These are phyloP conservation scores for Carassius carassius DNA, from an alignment of 2,113 vertebrate genomes.

Conservation along the genomic window DNA sequence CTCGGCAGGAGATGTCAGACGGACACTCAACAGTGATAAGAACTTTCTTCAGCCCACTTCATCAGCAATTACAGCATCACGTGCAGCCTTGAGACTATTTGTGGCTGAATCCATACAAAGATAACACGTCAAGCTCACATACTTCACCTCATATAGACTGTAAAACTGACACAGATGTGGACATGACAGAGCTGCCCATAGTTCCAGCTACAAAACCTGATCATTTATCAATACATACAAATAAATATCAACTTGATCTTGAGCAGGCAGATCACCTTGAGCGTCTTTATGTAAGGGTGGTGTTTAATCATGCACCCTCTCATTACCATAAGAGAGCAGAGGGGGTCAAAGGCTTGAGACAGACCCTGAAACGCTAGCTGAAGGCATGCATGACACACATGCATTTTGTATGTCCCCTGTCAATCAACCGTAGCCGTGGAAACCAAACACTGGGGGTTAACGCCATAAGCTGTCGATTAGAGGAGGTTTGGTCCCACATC, in stretches of 20 bases:
- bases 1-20: neutral
- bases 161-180: neutral
- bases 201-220: neutral
- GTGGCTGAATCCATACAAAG: constrained; percentile 43
- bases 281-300: neutral
- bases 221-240: neutral
- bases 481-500: constrained; percentile 83
- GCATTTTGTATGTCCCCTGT: constrained; percentile 82
- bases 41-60: constrained; percentile 56
- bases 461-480: constrained; percentile 84
- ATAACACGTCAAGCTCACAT: neutral
- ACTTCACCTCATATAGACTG: neutral
- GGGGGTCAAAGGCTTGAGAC: constrained; percentile 27
- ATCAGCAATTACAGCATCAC: constrained; percentile 69
- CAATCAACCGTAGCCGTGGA: constrained; percentile 79
- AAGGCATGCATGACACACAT: constrained; percentile 59
- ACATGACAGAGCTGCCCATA: neutral
- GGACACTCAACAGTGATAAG: neutral
- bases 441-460: constrained; percentile 82
- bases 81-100: constrained; percentile 69
- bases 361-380: constrained; percentile 59
- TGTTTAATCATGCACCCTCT: neutral
- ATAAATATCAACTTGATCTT: constrained; percentile 8
- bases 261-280: neutral
- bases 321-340: constrained; percentile 14